Evolutionary conservation across 2,113 vertebrate genomes (phyloP).

Genomic region (Meriones unguiculatus): DNA sequence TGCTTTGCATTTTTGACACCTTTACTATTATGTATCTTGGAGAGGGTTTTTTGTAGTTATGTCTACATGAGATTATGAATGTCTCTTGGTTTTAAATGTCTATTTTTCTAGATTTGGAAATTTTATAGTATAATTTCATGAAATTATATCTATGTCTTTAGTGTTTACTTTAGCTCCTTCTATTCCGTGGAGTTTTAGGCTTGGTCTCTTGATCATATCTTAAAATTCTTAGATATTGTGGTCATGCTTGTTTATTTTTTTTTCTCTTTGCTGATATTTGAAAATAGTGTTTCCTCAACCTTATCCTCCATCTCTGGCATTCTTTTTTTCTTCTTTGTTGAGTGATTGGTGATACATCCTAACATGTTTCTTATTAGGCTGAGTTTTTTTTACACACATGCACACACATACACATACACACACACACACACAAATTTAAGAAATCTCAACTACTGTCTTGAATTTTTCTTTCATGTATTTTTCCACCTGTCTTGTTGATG

Average conservation of each 20-base stretch:
- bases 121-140: neutral
- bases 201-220: neutral
- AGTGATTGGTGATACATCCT: neutral
- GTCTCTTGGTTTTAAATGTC: neutral
- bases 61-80: neutral
- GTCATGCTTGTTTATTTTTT: neutral
- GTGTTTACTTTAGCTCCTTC: neutral
- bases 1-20: neutral
- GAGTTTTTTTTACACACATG: neutral
- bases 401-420: too few species aligned
- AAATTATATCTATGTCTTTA: neutral
- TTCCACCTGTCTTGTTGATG: neutral
- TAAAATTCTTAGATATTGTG: neutral
- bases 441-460: neutral
- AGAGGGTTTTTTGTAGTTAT: neutral
- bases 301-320: neutral
- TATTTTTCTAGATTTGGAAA: neutral
- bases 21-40: neutral
- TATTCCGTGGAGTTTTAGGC: neutral
- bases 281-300: neutral
- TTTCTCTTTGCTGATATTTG: neutral
- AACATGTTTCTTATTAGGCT: neutral
- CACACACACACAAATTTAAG: neutral
- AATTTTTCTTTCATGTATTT: neutral
- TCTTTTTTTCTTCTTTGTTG: neutral